phyloP scores from a whole-genome alignment of 2,797 vertebrate species.

The Sorex maritimensis region DNA sequence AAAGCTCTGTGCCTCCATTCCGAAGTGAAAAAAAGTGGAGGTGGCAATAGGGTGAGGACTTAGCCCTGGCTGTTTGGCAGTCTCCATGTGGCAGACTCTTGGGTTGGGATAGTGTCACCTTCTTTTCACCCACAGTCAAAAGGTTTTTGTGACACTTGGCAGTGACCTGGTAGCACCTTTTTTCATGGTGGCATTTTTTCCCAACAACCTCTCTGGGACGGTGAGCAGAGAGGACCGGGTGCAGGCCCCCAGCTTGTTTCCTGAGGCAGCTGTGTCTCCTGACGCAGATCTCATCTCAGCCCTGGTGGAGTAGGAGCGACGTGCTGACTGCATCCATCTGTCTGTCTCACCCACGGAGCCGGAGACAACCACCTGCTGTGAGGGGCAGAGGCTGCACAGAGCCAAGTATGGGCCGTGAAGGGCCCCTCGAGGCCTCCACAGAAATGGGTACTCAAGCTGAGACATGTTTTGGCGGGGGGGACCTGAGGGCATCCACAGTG shows the following conservation, averaged over 20 bases:
- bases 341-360: background rate
- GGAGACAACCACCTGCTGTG: background rate
- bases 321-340: background rate
- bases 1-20: background rate
- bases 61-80: background rate
- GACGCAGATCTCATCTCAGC: background rate
- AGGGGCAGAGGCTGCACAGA: background rate
- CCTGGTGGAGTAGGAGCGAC: background rate
- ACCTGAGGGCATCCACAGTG: background rate
- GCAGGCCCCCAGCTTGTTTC: background rate
- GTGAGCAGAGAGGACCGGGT: background rate
- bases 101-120: background rate
- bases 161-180: background rate
- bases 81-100: background rate
- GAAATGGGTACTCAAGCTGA: background rate
- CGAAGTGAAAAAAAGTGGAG: background rate
- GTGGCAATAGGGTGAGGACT: background rate
- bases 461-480: background rate
- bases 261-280: background rate
- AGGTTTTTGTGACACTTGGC: conserved; percentile 13
- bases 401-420: background rate
- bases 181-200: background rate
- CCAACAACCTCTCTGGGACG: background rate
- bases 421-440: background rate
- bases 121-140: background rate